Evolutionary conservation across 1,140 invertebrate species (phyloP), one percentile per base, ranked within the genome.

Genomic region (Eriocheir sinensis): DNA sequence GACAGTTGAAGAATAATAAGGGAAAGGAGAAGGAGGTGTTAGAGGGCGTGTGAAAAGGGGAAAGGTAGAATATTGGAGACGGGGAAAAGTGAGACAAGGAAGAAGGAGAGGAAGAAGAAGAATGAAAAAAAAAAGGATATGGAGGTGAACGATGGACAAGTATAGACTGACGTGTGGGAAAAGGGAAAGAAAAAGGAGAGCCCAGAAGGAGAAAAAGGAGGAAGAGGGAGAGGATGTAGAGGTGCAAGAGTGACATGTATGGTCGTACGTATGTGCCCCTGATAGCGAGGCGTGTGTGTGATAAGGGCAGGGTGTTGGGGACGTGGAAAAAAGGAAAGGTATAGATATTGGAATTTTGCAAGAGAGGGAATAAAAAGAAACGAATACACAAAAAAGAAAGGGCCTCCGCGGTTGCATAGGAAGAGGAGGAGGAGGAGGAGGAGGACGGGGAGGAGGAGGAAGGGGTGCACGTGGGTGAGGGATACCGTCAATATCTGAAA

Each of bases 341-440:
- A 15, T 21, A 34, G 21, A 34, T 17, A 86, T n/a, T 21, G 83
- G 32, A 0, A 34, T 0, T 17, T 21, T n/a, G 34, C 27, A 34
- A 86, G 83, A 86, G 83, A 86, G 83, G 34, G 2, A 86, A 0
- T n/a, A 0, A 86, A 34, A 86, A n/a, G n/a, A n/a, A 72, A n/a
- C 12, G 60, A 72, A n/a, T n/a, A n/a, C n/a, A n/a, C n/a, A n/a
- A n/a, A n/a, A n/a, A n/a, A n/a, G n/a, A n/a, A n/a, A n/a, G n/a
- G n/a, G n/a, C n/a, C n/a, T n/a, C n/a, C n/a, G 60, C 12, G 60
- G 60, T 15, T 15, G n/a, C 12, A n/a, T 15, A n/a, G n/a, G 60
- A n/a, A n/a, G 60, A 72, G 60, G 60, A n/a, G n/a, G 60, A 72
- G 60, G n/a, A n/a, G 60, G 60, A n/a, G n/a, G 60, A n/a, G 60